Evolutionary conservation across 2,888 invertebrate genomes (phyloP), one percentile per base, ranked within the genome.

Genomic region (Capitulum mitella): DNA sequence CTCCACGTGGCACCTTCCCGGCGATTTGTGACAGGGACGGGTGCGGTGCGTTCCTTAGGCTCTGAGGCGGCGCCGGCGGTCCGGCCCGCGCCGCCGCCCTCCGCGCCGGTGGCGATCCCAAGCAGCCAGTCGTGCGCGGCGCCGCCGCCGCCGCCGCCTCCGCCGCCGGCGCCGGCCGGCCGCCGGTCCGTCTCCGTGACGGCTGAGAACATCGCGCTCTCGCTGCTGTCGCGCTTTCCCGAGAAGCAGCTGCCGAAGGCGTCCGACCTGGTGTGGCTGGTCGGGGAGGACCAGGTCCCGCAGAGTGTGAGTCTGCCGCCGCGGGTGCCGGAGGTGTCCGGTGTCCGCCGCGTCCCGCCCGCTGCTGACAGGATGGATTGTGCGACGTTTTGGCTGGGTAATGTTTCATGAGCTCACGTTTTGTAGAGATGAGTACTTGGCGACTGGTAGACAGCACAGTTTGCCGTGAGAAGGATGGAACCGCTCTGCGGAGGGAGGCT

Each of bases 141-240:
- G 37, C 5, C 70, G 6, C 64, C 64, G 14, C 34, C 64, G 64
- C 14, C 29, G n/a, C 61, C 61, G 70, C 70, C 5, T 19, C 70
- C 70, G 22, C 37, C 34, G 70, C 32, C 16, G 61, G 32, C 29
- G 70, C 70, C 26, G 70, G 14, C 3, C 14, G 61, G 32, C 22
- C 19, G 32, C 61, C 70, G 37, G 22, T 64, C 29, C 19, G 77
- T 43, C 64, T 32, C 43, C 14, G 37, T 61, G 48, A 79, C 48
- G 0, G 93, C 94, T 0, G 93, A 94, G 86, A 90, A 91, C 26
- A 92, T 94, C 8, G 94, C 93, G 16, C 86, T 93, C 34, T 91
- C 91, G 37, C 86, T 94, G 40, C 90, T 94, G 79, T 90, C 91
- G 80, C 90, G 90, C 84, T 93, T 93, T 84, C 91, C 90, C 80